A percentile compares a stretch with the other conserved stretches of the same genome.
Conservation (phyloP, 2,113 vertebrate species). For the Shinisaurus crocodilurus region DNA sequence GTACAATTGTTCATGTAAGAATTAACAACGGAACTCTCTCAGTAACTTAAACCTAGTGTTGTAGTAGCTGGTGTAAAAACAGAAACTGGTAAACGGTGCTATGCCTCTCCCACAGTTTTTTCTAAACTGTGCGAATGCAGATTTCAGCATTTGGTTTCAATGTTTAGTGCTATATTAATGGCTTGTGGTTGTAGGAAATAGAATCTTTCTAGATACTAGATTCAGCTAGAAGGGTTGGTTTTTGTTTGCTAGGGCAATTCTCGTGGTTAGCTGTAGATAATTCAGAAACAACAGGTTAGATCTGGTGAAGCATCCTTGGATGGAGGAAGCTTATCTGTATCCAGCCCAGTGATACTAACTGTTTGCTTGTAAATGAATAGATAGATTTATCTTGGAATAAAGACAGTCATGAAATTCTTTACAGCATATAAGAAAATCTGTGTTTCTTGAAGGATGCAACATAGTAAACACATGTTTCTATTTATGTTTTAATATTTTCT, state of each 20-base stretch:
- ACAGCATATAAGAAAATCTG: neutral
- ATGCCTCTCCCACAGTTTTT: neutral
- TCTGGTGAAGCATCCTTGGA: neutral
- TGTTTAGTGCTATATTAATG: neutral
- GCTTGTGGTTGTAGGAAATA: neutral
- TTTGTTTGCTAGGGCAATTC: neutral
- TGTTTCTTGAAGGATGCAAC: neutral
- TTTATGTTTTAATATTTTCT: constrained; percentile 58
- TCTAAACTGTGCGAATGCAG: neutral
- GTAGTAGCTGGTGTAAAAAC: neutral
- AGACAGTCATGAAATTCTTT: neutral
- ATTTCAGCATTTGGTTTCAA: neutral
- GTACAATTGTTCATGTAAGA: neutral
- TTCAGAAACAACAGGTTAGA: neutral
- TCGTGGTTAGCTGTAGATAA: neutral
- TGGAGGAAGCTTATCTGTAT: neutral
- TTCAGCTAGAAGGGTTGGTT: neutral
- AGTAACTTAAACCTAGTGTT: neutral
- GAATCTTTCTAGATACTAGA: neutral
- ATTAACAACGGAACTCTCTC: neutral
- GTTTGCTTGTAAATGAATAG: neutral
- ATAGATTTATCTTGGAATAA: neutral
- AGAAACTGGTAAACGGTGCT: neutral
- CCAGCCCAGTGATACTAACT: neutral
- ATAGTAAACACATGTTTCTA: constrained; percentile 35